A percentile compares a stretch with the other conserved stretches of the same genome.
These are phyloP conservation scores for Leucophenga maculata DNA, from an alignment of 2,888 invertebrate genomes.

Conservation along the genomic window DNA sequence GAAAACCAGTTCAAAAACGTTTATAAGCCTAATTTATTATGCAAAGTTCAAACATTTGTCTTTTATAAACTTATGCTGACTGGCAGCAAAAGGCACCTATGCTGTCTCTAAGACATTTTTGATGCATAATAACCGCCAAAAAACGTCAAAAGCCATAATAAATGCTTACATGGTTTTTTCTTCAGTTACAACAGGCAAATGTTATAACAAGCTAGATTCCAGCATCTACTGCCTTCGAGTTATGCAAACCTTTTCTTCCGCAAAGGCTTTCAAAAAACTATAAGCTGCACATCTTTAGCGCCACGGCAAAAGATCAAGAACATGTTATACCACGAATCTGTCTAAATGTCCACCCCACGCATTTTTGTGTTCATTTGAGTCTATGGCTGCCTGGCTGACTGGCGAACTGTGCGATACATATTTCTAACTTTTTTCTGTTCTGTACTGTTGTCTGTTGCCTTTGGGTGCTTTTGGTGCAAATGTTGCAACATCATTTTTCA, in stretches of 20 bases:
- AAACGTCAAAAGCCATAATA: conserved; percentile 25
- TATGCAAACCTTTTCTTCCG: conserved; percentile 23
- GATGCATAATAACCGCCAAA: conserved; percentile 25
- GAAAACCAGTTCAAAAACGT: conserved; percentile 8
- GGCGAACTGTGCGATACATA: conserved; percentile 18
- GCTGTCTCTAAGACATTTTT: neutral
- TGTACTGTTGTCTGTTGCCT: neutral
- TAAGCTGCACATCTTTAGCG: conserved; percentile 42
- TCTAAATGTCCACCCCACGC: conserved; percentile 59
- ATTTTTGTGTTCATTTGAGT: conserved; percentile 27
- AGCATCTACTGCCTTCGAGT: neutral
- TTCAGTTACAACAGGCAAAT: neutral
- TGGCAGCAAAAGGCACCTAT: neutral
- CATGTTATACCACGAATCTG: conserved; percentile 43
- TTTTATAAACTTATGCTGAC: conserved; percentile 9
- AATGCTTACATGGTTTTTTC: conserved; percentile 15
- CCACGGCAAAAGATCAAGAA: conserved; percentile 62
- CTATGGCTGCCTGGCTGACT: too few species aligned
- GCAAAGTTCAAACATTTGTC: conserved; percentile 23
- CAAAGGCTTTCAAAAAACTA: neutral
- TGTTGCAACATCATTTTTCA: conserved; percentile 62
- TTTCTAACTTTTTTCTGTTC: conserved; percentile 9
- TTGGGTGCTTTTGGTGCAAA: conserved; percentile 35
- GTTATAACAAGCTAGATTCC: neutral
- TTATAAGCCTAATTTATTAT: conserved; percentile 28